A percentile compares a stretch with the other conserved stretches of the same genome.
Evolutionary conservation across 2,797 vertebrate species (phyloP).

Genomic region (Crenuchus spilurus): DNA sequence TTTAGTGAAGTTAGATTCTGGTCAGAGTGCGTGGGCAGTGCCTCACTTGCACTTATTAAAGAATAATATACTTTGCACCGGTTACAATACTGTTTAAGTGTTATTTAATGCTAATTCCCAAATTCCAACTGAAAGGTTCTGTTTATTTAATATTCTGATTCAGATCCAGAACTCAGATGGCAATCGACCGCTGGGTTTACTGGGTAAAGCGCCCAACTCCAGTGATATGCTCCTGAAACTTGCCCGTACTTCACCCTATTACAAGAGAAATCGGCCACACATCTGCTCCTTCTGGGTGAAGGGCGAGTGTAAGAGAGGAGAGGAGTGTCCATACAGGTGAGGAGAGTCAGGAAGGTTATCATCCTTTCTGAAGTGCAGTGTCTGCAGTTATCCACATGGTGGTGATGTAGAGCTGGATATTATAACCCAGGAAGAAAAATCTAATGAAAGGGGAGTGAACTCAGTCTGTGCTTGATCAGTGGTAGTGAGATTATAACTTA

Average conservation of each 20-base stretch:
- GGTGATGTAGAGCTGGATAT: conserved; percentile 9
- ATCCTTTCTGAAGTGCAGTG: not conserved
- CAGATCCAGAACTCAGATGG: conserved; percentile 94
- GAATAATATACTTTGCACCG: too few relatives aligned
- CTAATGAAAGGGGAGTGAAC: not conserved
- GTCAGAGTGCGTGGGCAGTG: too few relatives aligned
- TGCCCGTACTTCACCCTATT: conserved; percentile 94
- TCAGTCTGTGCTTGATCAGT: not conserved
- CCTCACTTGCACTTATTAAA: too few relatives aligned
- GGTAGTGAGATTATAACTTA: not conserved
- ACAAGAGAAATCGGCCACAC: conserved; percentile 95
- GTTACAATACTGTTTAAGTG: too few relatives aligned
- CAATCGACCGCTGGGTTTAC: conserved; percentile 86
- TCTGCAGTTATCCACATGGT: conserved; percentile 10
- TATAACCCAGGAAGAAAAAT: not conserved
- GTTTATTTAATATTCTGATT: not conserved
- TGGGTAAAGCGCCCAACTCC: conserved; percentile 92
- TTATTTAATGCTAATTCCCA: not conserved
- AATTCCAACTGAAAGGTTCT: not conserved
- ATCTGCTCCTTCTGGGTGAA: conserved; percentile 99
- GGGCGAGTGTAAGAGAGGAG: conserved; percentile 96
- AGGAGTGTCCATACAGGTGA: conserved; percentile 96
- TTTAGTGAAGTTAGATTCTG: too few relatives aligned
- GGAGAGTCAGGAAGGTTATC: not conserved
- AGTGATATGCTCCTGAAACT: conserved; percentile 97